These are phyloP conservation scores for Acheta domesticus DNA, from an alignment of 2,888 invertebrate species.

Conservation along the genomic window DNA sequence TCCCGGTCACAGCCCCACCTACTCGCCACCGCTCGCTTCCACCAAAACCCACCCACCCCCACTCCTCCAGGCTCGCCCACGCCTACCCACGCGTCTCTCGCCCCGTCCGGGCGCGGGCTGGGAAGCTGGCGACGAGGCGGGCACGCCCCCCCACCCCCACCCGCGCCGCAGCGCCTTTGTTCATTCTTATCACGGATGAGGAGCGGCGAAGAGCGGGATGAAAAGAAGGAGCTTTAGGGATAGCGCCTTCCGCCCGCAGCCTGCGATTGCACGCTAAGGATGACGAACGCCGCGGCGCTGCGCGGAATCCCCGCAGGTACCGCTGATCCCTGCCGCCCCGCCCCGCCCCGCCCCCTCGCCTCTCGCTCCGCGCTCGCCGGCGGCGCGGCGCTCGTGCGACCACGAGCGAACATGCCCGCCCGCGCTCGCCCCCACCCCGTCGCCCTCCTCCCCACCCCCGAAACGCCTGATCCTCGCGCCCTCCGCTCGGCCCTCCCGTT, in stretches of 20 bases:
- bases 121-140: background rate
- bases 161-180: background rate
- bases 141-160: no score
- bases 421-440: no score
- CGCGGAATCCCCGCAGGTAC: background rate
- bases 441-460: no score
- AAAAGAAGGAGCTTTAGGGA: slow-evolving; percentile 18
- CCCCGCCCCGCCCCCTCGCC: no score
- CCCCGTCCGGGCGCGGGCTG: background rate
- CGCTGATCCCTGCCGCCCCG: background rate
- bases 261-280: background rate
- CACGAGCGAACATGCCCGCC: no score
- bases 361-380: no score
- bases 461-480: no score
- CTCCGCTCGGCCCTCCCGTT: no score
- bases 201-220: background rate
- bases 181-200: slow-evolving; percentile 18
- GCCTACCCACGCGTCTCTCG: background rate
- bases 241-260: background rate
- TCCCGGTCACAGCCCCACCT: no score
- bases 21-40: background rate
- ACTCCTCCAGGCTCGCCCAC: background rate
- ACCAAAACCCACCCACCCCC: background rate
- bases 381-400: no score
- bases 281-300: background rate